Evolutionary conservation across 2,888 invertebrate species (phyloP).

Genomic region (Bimastos eiseni): DNA sequence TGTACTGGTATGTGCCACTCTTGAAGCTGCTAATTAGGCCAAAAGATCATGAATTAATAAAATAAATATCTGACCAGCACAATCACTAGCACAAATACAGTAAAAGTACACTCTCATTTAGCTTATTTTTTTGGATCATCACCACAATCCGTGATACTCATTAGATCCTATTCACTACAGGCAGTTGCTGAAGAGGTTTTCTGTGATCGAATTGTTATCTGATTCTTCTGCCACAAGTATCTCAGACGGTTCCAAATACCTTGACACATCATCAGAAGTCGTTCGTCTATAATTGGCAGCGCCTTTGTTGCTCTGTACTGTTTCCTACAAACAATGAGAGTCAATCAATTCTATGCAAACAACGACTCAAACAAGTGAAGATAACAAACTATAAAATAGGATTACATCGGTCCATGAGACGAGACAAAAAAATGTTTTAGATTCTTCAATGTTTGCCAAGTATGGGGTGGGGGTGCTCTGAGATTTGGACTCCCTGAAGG

Average conservation of each 20-base stretch:
- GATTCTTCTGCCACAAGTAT: conserved; percentile 32
- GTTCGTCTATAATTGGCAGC: conserved; percentile 24
- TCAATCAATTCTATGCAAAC: background rate
- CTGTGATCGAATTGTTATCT: background rate
- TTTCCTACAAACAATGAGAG: conserved; percentile 29
- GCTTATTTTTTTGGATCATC: background rate
- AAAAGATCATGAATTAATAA: background rate
- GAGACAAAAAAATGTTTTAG: no score
- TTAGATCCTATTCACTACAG: background rate
- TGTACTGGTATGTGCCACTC: background rate
- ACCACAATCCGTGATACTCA: background rate
- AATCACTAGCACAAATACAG: background rate
- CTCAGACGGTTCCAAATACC: conserved; percentile 41
- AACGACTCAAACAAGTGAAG: no score
- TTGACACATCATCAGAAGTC: conserved; percentile 35
- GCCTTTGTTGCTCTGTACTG: conserved; percentile 32
- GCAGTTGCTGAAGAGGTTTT: background rate
- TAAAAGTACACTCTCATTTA: background rate
- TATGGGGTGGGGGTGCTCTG: no score
- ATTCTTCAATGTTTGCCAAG: no score
- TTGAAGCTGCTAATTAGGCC: background rate
- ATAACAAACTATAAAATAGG: no score
- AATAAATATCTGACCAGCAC: background rate
- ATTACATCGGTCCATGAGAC: no score
- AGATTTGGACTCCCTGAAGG: no score